phyloP scores from a whole-genome alignment of 2,113 vertebrate genomes.

The Oriolus oriolus region DNA sequence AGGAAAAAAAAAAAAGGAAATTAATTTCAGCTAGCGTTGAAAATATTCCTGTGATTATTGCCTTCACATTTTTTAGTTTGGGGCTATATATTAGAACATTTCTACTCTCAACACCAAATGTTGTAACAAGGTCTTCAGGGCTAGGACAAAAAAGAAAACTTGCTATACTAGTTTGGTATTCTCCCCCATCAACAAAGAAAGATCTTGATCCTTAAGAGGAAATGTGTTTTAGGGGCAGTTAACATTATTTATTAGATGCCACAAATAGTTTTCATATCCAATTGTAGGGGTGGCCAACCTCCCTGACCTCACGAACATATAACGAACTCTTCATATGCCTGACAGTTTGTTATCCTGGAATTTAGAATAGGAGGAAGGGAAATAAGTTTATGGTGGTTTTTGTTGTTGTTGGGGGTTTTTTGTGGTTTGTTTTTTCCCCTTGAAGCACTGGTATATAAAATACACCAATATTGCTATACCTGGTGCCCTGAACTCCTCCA shows the following conservation, averaged over 20 bases:
- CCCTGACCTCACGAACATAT: not conserved
- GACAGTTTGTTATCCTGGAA: not conserved
- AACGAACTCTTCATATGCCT: not conserved
- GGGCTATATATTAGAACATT: slow-evolving; percentile 45
- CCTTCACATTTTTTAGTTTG: slow-evolving; percentile 43
- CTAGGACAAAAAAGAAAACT: slow-evolving; percentile 4
- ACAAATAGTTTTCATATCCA: not conserved
- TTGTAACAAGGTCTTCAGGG: slow-evolving; percentile 45
- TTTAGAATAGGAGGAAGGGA: not conserved
- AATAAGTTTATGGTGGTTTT: not conserved
- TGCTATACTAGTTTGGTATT: not conserved
- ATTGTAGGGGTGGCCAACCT: not conserved
- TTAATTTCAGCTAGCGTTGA: slow-evolving; percentile 10
- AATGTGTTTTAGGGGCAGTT: not conserved
- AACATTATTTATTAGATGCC: not conserved
- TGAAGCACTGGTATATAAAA: not conserved
- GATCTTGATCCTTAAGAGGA: not conserved
- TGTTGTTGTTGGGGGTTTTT: not conserved
- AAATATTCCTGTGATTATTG: slow-evolving; percentile 39
- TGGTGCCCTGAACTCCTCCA: not conserved
- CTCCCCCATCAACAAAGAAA: not conserved
- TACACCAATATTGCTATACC: fast-evolving
- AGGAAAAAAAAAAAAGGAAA: not conserved
- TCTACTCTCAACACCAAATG: slow-evolving; percentile 30
- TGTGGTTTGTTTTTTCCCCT: not conserved